Conservation (phyloP, 2,113 vertebrate species). For the Nyctibius bracteatus region DNA sequence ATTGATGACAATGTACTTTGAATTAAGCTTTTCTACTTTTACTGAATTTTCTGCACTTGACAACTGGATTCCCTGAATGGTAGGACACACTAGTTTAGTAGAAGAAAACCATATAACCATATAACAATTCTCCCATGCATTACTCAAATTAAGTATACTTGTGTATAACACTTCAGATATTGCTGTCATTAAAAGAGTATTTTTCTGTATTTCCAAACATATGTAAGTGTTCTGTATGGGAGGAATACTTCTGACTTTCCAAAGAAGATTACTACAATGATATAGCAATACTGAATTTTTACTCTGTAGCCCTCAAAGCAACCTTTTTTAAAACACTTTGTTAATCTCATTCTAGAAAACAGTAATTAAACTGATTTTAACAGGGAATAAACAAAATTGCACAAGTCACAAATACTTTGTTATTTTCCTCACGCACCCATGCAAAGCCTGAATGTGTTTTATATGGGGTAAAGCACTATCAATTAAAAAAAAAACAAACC, state of each 20-base stretch:
- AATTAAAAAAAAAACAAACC: not conserved
- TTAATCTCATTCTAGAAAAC: not conserved
- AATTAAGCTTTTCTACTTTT: not conserved
- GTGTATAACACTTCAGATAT: not conserved
- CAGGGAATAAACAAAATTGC: not conserved
- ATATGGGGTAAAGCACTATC: not conserved
- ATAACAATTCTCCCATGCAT: not conserved
- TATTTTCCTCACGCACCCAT: not conserved
- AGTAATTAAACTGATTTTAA: not conserved
- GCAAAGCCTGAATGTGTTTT: not conserved
- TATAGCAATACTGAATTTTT: not conserved
- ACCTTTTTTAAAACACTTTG: not conserved
- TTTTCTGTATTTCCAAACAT: not conserved
- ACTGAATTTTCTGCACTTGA: not conserved
- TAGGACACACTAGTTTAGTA: not conserved
- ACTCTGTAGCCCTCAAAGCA: not conserved
- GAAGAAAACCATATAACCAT: not conserved
- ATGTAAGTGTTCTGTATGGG: not conserved
- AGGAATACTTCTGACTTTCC: not conserved
- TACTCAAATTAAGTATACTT: not conserved
- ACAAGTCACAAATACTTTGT: not conserved
- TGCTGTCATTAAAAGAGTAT: not conserved
- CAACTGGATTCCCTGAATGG: not conserved
- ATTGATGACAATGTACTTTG: not conserved
- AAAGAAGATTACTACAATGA: not conserved